These are phyloP conservation scores for Callospermophilus lateralis DNA, from an alignment of 2,113 vertebrate genomes.

Conservation along the genomic window DNA sequence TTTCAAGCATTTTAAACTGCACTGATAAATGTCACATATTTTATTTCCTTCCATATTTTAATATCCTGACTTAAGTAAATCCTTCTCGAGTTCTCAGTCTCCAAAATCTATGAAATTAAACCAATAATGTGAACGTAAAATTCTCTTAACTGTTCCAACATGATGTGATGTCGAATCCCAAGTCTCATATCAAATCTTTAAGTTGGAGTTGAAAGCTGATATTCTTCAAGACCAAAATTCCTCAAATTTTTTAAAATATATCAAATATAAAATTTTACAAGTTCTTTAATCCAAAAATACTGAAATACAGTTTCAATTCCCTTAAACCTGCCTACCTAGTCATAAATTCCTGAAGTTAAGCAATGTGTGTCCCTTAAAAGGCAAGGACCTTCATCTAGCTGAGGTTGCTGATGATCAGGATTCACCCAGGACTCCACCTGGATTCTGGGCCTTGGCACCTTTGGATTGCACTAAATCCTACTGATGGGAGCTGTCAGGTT, in stretches of 20 bases:
- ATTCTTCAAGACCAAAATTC: background rate
- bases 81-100: background rate
- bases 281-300: constrained; percentile 4
- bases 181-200: constrained; percentile 4
- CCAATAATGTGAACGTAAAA: background rate
- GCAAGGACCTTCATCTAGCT: background rate
- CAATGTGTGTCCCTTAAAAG: background rate
- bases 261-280: background rate
- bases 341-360: background rate
- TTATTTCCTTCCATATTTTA: constrained; percentile 45
- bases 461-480: background rate
- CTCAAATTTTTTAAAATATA: constrained; percentile 23
- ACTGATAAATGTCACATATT: constrained; percentile 17
- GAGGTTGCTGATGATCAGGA: background rate
- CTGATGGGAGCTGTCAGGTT: background rate
- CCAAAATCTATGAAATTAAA: constrained; percentile 30
- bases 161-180: background rate
- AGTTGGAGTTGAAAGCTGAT: constrained; percentile 24
- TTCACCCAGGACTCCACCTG: background rate
- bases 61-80: constrained; percentile 45
- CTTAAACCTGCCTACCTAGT: background rate
- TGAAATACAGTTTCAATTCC: constrained; percentile 3
- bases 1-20: constrained; percentile 29
- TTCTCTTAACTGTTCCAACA: constrained; percentile 14
- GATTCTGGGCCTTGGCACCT: background rate